A percentile compares a stretch with the other conserved stretches of the same genome.
phyloP scores from a whole-genome alignment of 2,888 invertebrate species.

The Erannis defoliaria region DNA sequence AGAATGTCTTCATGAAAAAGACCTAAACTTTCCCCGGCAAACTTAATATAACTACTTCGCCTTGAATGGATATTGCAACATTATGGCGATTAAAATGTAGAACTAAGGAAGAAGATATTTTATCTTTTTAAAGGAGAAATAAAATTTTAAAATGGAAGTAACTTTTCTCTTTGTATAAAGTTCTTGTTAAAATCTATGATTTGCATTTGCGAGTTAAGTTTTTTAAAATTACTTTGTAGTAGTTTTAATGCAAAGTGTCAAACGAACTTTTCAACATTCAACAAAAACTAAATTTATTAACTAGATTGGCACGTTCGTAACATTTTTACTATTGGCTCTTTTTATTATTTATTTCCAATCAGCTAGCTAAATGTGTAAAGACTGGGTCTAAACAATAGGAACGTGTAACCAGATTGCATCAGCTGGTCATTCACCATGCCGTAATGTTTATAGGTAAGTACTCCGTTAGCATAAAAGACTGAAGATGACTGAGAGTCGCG shows the following conservation, averaged over 20 bases:
- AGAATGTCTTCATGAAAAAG: conserved; percentile 68
- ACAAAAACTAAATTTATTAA: no score
- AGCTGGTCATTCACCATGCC: no score
- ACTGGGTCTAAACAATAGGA: no score
- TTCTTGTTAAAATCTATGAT: conserved; percentile 22
- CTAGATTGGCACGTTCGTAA: no score
- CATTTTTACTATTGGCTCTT: no score
- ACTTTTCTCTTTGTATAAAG: conserved; percentile 34
- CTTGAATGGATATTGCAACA: conserved; percentile 56
- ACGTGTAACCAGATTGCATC: no score
- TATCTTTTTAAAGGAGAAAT: conserved; percentile 42
- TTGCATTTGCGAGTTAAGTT: conserved; percentile 17
- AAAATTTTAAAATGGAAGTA: conserved; percentile 42
- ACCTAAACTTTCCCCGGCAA: conserved; percentile 62
- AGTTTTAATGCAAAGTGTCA: background rate
- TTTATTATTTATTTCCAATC: no score
- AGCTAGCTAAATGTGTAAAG: no score
- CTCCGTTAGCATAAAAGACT: no score
- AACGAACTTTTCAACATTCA: background rate
- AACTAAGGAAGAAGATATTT: conserved; percentile 41
- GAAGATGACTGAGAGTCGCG: no score
- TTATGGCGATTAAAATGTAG: conserved; percentile 54
- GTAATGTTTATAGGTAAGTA: no score
- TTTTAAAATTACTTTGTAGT: conserved; percentile 8
- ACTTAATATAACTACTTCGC: conserved; percentile 58